These are phyloP conservation scores for Cacoxenus indagator DNA, from an alignment of 2,888 invertebrate genomes.

Conservation along the genomic window DNA sequence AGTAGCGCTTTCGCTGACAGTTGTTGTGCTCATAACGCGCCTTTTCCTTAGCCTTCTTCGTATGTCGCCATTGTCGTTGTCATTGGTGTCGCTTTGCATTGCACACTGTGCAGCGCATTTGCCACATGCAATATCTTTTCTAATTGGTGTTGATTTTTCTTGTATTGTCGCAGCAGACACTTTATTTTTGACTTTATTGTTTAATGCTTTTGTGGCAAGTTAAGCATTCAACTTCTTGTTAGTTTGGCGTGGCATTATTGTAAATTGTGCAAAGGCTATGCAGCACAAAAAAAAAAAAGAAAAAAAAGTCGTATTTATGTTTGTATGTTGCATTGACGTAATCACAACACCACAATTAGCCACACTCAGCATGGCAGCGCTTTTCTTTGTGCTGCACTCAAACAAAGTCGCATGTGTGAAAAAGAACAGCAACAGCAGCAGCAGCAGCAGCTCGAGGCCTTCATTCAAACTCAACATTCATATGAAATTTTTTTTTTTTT, in stretches of 20 bases:
- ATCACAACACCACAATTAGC: not conserved
- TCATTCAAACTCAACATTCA: not conserved
- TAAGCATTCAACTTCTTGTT: not conserved
- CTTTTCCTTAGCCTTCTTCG: not conserved
- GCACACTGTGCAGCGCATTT: not conserved
- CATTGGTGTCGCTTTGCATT: not conserved
- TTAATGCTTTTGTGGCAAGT: not conserved
- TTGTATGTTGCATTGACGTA: not conserved
- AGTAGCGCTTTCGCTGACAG: not conserved
- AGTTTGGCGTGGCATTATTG: not conserved
- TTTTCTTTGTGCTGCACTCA: not conserved
- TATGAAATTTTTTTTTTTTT: no score
- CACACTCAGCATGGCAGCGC: not conserved
- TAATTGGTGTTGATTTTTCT: conserved; percentile 18
- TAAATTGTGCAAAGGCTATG: not conserved
- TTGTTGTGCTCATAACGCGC: not conserved
- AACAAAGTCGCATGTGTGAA: conserved; percentile 6
- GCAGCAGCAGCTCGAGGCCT: not conserved
- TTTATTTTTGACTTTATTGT: conserved; percentile 8
- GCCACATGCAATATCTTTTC: conserved; percentile 9
- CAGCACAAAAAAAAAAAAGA: not conserved
- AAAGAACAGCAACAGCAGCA: not conserved
- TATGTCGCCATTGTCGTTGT: not conserved
- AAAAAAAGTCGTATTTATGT: not conserved
- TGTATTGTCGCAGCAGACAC: not conserved